Percentiles rank a stretch among this genome's conserved stretches.
Evolutionary conservation across 2,888 invertebrate genomes (phyloP).

Genomic region (Prenolepis imparis): DNA sequence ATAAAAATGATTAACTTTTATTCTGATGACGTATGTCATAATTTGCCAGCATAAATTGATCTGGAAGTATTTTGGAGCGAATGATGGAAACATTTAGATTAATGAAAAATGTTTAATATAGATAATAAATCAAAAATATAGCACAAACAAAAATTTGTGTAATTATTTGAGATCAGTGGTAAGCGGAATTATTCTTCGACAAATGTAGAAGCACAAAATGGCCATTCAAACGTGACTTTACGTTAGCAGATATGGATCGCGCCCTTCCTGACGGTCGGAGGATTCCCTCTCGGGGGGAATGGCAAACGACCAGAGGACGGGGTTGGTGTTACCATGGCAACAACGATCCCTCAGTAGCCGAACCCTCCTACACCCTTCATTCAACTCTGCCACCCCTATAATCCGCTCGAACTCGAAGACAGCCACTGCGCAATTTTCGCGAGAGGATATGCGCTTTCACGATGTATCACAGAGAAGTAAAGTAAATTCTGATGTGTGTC

Average conservation of each 20-base stretch:
- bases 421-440: conserved; percentile 76
- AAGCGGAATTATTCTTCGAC: conserved; percentile 43
- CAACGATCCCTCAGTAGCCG: conserved; percentile 86
- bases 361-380: conserved; percentile 82
- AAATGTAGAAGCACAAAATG: conserved; percentile 79
- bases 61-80: background rate
- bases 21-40: background rate
- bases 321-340: conserved; percentile 84
- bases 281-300: conserved; percentile 74
- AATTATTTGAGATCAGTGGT: background rate
- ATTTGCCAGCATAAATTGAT: background rate
- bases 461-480: conserved; percentile 44
- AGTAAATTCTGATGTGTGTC: conserved; percentile 9
- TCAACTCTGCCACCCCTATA: conserved; percentile 80
- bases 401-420: conserved; percentile 78
- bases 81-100: background rate
- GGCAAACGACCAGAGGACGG: conserved; percentile 80
- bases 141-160: background rate
- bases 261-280: conserved; percentile 75
- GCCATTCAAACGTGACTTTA: conserved; percentile 82
- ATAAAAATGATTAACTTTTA: background rate
- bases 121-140: background rate
- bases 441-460: conserved; percentile 71
- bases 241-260: conserved; percentile 84
- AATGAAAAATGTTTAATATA: background rate